Percentiles rank a stretch among this genome's conserved stretches.
phyloP scores from a whole-genome alignment of 2,113 vertebrate species.

The Albula goreensis region DNA sequence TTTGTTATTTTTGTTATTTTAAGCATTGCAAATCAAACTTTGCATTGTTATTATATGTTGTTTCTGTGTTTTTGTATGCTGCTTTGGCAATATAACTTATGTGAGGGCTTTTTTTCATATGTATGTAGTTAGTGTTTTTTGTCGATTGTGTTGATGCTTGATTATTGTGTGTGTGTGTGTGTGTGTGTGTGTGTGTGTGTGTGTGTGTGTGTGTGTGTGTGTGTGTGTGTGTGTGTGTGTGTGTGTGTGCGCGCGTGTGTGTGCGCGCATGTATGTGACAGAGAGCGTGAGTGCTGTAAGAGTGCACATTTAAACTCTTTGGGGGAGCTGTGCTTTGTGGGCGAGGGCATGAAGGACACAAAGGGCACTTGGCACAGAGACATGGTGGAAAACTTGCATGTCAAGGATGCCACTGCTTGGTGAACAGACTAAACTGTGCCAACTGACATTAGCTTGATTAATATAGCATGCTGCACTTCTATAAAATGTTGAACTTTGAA shows the following conservation, averaged over 20 bases:
- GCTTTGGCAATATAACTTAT: too few species aligned
- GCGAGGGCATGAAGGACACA: background rate
- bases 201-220: background rate
- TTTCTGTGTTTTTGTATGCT: too few species aligned
- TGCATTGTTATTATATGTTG: too few species aligned
- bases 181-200: background rate
- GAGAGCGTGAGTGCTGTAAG: background rate
- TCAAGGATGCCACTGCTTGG: constrained; percentile 14
- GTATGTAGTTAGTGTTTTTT: too few species aligned
- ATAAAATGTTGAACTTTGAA: too few species aligned
- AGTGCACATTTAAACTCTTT: background rate
- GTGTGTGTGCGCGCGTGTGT: background rate
- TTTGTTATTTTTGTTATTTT: too few species aligned
- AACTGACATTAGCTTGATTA: background rate
- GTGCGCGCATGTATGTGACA: background rate
- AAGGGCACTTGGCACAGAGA: background rate
- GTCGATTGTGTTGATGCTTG: background rate
- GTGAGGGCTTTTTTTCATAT: too few species aligned
- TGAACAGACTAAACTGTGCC: background rate
- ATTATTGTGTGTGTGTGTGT: background rate
- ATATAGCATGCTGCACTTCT: background rate
- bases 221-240: background rate
- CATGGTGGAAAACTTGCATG: background rate
- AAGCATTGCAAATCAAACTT: too few species aligned
- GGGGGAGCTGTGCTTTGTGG: constrained; percentile 19